phyloP scores from a whole-genome alignment of 1,140 invertebrate species.

The Danaus plexippus region DNA sequence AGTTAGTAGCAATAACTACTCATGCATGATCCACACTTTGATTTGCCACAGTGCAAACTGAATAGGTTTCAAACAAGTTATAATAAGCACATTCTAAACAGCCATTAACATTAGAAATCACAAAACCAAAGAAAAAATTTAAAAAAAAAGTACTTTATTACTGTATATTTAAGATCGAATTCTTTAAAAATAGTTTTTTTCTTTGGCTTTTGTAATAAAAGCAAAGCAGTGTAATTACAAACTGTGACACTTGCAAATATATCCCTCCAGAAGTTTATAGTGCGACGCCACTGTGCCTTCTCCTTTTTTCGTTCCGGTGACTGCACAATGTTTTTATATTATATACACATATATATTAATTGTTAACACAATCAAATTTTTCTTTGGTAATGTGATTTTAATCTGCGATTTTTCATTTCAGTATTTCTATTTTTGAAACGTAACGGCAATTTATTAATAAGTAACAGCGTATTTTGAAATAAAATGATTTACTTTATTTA shows the following conservation, averaged over 20 bases:
- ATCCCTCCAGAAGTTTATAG: conserved; percentile 71
- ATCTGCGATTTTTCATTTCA: too few relatives aligned
- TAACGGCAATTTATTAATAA: too few relatives aligned
- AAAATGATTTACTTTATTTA: neutral
- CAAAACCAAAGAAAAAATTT: conserved; percentile 61
- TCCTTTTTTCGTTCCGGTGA: conserved; percentile 66
- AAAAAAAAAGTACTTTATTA: conserved; percentile 2
- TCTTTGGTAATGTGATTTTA: conserved; percentile 45
- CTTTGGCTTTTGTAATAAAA: conserved; percentile 37
- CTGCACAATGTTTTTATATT: conserved; percentile 43
- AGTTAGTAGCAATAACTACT: too few relatives aligned
- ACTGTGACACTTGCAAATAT: conserved; percentile 71
- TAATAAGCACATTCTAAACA: too few relatives aligned
- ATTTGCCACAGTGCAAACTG: too few relatives aligned
- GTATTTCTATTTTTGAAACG: too few relatives aligned
- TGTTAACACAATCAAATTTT: too few relatives aligned
- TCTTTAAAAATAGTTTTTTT: conserved; percentile 35
- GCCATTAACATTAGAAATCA: conserved; percentile 12
- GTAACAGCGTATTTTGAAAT: neutral
- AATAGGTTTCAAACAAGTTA: too few relatives aligned
- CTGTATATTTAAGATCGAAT: conserved; percentile 1
- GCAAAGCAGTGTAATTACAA: conserved; percentile 37
- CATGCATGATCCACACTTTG: too few relatives aligned
- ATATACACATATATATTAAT: too few relatives aligned
- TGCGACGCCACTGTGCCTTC: conserved; percentile 70